A percentile compares a stretch with the other conserved stretches of the same genome.
Conservation (phyloP, 2,113 vertebrate genomes). For the Larimichthys crocea region DNA sequence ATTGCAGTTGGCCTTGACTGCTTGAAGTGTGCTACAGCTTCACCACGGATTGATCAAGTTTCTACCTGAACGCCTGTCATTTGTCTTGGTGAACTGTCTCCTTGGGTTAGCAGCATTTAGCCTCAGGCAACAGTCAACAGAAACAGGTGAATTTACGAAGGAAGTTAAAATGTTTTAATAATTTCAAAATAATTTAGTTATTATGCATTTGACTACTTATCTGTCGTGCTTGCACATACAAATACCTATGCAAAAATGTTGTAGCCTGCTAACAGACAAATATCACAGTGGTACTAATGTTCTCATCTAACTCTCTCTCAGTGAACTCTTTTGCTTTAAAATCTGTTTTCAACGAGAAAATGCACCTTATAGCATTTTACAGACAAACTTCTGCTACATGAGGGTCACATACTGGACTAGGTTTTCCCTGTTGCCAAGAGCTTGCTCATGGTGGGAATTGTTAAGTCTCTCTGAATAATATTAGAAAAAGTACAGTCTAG, state of each 20-base stretch:
- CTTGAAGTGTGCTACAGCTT: background rate
- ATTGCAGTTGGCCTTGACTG: slow-evolving; percentile 6
- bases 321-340: background rate
- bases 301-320: background rate
- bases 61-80: slow-evolving; percentile 29
- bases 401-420: no score
- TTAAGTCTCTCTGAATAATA: no score
- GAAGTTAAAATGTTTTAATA: background rate
- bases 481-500: no score
- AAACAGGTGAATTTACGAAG: background rate
- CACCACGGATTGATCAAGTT: slow-evolving; percentile 18
- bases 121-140: slow-evolving; percentile 3
- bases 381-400: background rate
- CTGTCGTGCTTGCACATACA: no score
- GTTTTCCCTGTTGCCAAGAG: no score
- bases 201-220: background rate
- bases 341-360: background rate
- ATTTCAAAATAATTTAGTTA: slow-evolving; percentile 1
- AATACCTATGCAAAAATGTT: no score
- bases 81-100: slow-evolving; percentile 6
- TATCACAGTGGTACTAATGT: no score
- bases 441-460: no score
- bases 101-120: slow-evolving; percentile 11
- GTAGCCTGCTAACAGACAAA: background rate
- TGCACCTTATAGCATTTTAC: background rate